phyloP scores from a whole-genome alignment of 2,888 invertebrate genomes.

The Lysandra coridon region DNA sequence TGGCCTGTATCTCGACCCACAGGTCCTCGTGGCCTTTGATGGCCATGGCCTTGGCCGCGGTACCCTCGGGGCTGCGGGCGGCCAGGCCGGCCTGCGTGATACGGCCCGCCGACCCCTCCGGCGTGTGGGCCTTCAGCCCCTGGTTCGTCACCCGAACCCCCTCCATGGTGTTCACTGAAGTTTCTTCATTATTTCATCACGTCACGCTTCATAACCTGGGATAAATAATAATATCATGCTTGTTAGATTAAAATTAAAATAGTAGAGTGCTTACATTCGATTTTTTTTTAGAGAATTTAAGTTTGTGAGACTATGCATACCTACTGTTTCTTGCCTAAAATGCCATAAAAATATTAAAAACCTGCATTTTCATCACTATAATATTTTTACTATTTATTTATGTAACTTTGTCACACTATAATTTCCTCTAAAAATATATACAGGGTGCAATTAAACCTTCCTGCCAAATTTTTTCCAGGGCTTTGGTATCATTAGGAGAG shows the following conservation, averaged over 20 bases:
- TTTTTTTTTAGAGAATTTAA: no score
- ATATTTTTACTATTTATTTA: no score
- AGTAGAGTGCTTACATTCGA: no score
- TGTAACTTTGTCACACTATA: not conserved
- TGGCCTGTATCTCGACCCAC: constrained; percentile 97
- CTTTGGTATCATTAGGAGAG: no score
- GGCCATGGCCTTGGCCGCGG: constrained; percentile 96
- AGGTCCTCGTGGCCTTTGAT: constrained; percentile 96
- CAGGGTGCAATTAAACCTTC: no score
- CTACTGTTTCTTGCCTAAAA: no score
- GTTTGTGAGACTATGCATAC: no score
- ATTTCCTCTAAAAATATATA: not conserved
- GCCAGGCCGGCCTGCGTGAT: constrained; percentile 89
- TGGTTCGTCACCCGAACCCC: constrained; percentile 81
- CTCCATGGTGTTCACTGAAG: constrained; percentile 54
- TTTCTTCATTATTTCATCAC: constrained; percentile 44
- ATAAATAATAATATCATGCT: not conserved
- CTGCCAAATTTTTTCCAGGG: no score
- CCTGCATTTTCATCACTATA: no score
- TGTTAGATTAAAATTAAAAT: not conserved
- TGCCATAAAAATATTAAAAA: no score
- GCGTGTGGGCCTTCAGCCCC: constrained; percentile 78
- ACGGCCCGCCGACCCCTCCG: constrained; percentile 81
- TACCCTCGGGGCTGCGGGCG: constrained; percentile 93
- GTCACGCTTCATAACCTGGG: not conserved